Evolutionary conservation across 2,888 invertebrate species (phyloP), one percentile per base, ranked within the genome.

Genomic region (Gasteruption jaculator): DNA sequence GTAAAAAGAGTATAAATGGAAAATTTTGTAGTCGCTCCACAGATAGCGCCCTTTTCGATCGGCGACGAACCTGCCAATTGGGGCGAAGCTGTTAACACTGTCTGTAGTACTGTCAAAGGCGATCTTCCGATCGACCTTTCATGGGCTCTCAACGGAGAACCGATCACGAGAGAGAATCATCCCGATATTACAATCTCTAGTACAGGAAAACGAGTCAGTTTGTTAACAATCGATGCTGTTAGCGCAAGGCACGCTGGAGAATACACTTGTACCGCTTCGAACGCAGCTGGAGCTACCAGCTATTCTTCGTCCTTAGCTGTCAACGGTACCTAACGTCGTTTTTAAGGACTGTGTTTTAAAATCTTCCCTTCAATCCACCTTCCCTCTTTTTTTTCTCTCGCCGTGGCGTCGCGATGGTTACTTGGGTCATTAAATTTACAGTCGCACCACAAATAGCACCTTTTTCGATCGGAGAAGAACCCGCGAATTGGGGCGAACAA

Each of bases 401-500:
- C 27, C 27, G 33, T 14, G 12, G 11, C 12, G 29, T 11, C 10
- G 12, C 29, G 29, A 11, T 27, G 5, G 12, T 29, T 11, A 5
- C 5, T 11, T 15, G 10, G 16, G 11, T 15, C 3, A 25, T 15
- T 6, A 6, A n/a, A 4, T 6, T 36, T 1, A 18, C 16, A 83
- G 83, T 83, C 67, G 77, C 80, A 55, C 83, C 83, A 48, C 82
- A 82, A 74, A 81, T 84, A 59, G 74, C 78, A 57, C 82, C 81
- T 32, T 79, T 84, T 67, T 76, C 79, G 54, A 81, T 84, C 61
- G 81, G 80, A 46, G 80, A 81, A 37, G 80, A 81, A 54, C 79
- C 83, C 38, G 80, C 83, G n/a, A 85, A 86, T 63, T 83, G 85
- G 63, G 84, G 85, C 40, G 86, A 87, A 57, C 81, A 82, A 74